Conservation (phyloP, 1,140 invertebrate species). For the Grapholita molesta region DNA sequence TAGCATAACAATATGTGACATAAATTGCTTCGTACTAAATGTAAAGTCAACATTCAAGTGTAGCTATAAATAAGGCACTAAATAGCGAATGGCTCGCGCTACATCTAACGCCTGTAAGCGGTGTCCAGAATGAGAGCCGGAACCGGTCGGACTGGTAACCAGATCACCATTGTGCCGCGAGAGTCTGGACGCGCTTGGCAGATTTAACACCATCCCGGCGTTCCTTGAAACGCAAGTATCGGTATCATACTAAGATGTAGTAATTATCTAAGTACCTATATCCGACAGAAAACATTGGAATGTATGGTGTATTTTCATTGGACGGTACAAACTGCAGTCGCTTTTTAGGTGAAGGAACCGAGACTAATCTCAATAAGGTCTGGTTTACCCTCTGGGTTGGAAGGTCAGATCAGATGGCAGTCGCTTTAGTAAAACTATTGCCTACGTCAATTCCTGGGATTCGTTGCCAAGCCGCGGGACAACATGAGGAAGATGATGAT, state of each 20-base stretch:
- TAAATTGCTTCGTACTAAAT: neutral
- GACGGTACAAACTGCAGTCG: too few relatives aligned
- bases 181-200: neutral
- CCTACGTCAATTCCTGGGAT: too few relatives aligned
- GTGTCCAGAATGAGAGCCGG: neutral
- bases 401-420: too few relatives aligned
- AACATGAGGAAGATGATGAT: too few relatives aligned
- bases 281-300: too few relatives aligned
- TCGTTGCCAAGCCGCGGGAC: too few relatives aligned
- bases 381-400: too few relatives aligned
- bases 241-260: neutral
- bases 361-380: too few relatives aligned
- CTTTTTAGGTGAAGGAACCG: too few relatives aligned
- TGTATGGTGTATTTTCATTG: too few relatives aligned
- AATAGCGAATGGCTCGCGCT: neutral
- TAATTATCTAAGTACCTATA: neutral
- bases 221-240: neutral
- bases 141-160: neutral
- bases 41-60: neutral
- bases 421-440: too few relatives aligned
- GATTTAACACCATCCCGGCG: neutral
- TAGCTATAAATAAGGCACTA: neutral
- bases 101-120: neutral
- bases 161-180: neutral
- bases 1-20: neutral